Evolutionary conservation across 1,140 invertebrate species (phyloP).

Genomic region (Oscheius sp.): DNA sequence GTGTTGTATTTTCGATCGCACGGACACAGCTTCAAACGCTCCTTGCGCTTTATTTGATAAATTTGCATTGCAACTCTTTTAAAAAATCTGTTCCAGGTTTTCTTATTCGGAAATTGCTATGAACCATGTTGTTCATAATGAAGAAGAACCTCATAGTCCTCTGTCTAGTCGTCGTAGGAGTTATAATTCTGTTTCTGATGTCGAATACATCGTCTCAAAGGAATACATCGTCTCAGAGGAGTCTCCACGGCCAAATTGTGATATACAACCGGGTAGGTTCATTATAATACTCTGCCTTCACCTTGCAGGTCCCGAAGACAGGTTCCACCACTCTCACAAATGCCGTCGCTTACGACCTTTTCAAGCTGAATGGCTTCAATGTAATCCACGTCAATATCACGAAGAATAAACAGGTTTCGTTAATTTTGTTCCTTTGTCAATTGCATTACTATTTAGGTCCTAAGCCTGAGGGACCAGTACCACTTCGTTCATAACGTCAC

Average conservation of each 20-base stretch:
- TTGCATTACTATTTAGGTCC: slow-evolving; percentile 63
- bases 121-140: too few species aligned
- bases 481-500: slow-evolving; percentile 73
- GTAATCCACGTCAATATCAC: slow-evolving; percentile 95
- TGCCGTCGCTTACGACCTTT: slow-evolving; percentile 92
- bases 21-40: too few species aligned
- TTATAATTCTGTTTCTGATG: too few species aligned
- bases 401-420: slow-evolving; percentile 76
- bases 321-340: slow-evolving; percentile 91
- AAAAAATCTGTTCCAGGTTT: too few species aligned
- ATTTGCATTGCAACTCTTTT: too few species aligned
- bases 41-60: too few species aligned
- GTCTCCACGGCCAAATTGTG: slow-evolving; percentile 30
- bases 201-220: too few species aligned
- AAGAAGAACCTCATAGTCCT: too few species aligned
- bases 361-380: slow-evolving; percentile 83
- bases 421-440: background rate
- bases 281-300: background rate
- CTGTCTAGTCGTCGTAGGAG: too few species aligned
- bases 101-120: too few species aligned
- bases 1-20: too few species aligned
- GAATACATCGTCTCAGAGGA: too few species aligned
- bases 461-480: slow-evolving; percentile 86
- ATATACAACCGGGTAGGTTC: slow-evolving; percentile 41
- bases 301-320: slow-evolving; percentile 94